A percentile compares a stretch with the other conserved stretches of the same genome.
Conservation (phyloP, 2,888 invertebrate genomes). For the Pedicia rivosa region DNA sequence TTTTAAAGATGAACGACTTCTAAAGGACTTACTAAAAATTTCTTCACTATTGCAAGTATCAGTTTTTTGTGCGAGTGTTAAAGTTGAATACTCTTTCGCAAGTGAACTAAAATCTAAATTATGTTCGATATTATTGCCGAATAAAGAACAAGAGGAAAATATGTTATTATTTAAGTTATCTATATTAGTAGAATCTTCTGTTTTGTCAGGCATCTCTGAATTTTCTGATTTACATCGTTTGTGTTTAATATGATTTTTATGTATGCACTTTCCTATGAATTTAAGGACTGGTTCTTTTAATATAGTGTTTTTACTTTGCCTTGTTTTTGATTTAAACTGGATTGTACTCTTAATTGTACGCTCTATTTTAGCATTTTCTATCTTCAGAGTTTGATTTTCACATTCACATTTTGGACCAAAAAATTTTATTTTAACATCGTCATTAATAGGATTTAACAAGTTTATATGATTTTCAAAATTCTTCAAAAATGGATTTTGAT, state of each 20-base stretch:
- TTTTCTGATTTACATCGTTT: no score
- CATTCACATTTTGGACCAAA: conserved; percentile 12
- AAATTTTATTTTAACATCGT: conserved; percentile 7
- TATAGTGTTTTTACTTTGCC: conserved; percentile 10
- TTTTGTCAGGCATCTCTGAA: no score
- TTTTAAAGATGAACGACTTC: no score
- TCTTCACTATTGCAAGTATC: no score
- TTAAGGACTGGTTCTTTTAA: conserved; percentile 15
- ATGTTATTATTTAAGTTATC: background rate
- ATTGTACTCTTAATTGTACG: conserved; percentile 11
- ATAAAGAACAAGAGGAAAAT: no score
- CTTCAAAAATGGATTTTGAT: conserved; percentile 12
- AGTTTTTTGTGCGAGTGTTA: conserved; percentile 8
- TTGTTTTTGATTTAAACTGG: conserved; percentile 11
- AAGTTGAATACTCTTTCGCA: background rate
- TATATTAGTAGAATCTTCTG: no score
- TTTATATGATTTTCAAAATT: background rate
- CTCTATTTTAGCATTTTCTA: conserved; percentile 6
- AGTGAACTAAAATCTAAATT: no score
- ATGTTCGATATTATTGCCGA: no score
- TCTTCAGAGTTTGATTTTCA: conserved; percentile 4
- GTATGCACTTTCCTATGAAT: conserved; percentile 14
- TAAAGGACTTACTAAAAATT: no score
- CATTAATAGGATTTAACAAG: background rate
- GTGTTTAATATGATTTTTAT: conserved; percentile 13